Base-by-base conservation (phyloP, 2,797 vertebrate genomes). In the Paratrypauchen microcephalus region DNA sequence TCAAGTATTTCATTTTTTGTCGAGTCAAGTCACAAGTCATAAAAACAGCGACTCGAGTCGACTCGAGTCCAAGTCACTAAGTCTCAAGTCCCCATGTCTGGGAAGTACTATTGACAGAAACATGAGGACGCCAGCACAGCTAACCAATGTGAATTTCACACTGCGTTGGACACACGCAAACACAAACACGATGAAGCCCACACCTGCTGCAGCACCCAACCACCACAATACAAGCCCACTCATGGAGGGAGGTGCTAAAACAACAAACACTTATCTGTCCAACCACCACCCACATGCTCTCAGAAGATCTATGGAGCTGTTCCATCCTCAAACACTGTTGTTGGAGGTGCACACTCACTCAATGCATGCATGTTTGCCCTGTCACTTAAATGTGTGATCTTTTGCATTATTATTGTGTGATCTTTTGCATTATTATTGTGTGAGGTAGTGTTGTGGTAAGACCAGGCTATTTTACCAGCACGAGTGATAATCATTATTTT, bases 221-320 rank as follows among this genome's bases (percentile, higher is more conserved):
- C 23, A 65, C 64, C 59, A 72, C 54, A 76, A 61, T 61, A 74
- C 18, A 26, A 68, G 24, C 70, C 70, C 70, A 80, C 72, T 28
- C n/a, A 0, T 52, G 28, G 21, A 6, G 23, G 39, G 67, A 45
- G 18, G 30, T 45, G 62, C 61, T 57, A 50, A 66, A 60, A 81
- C 65, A 81, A 71, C 75, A 73, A 73, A 64, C 68, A 63, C 9
- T 5, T 30, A 23, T 66, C 15, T 48, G 64, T 73, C 50, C 68
- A 77, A 74, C 19, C 2, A 24, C 69, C 69, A 1, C 71, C 80
- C 67, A 74, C 77, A 16, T 19, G 5, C 19, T 32, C 58, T 19
- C 32, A 15, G 11, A 39, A 41, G 19, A 61, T 4, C 19, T 12
- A 61, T 61, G 59, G 59, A 23, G 32, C 32, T 21, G 36, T 26